Conservation (phyloP, 2,113 vertebrate species). For the Lutjanus erythropterus region DNA sequence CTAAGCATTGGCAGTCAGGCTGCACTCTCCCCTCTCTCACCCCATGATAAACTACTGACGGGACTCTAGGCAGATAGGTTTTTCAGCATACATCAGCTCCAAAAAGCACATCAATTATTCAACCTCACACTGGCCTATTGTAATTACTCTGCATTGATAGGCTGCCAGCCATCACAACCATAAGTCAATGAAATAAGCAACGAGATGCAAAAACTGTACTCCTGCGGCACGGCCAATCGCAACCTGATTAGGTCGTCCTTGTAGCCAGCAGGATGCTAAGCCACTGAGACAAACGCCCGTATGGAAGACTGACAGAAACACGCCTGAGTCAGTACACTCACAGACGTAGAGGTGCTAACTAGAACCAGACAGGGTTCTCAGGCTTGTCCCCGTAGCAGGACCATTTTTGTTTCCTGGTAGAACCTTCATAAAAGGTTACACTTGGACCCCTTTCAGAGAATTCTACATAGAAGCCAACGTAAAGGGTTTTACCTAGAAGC, state of each 20-base stretch:
- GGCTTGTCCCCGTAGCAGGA: too few species aligned
- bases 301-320: neutral
- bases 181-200: constrained; percentile 84
- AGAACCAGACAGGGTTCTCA: too few species aligned
- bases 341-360: too few species aligned
- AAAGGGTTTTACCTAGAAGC: too few species aligned
- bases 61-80: constrained; percentile 77
- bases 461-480: too few species aligned
- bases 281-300: constrained; percentile 40
- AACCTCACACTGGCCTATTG: constrained; percentile 80
- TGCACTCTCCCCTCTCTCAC: constrained; percentile 64
- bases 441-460: too few species aligned
- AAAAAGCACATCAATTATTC: constrained; percentile 86
- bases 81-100: constrained; percentile 84
- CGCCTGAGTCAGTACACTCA: neutral
- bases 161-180: constrained; percentile 75
- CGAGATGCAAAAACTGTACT: constrained; percentile 76
- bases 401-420: too few species aligned
- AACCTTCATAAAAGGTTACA: too few species aligned
- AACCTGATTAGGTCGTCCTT: constrained; percentile 75
- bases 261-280: constrained; percentile 50
- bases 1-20: constrained; percentile 80
- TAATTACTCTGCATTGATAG: constrained; percentile 86
- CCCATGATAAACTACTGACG: constrained; percentile 81
- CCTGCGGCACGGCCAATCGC: constrained; percentile 61